phyloP scores from a whole-genome alignment of 2,888 invertebrate genomes.

The Blastobasis adustella region DNA sequence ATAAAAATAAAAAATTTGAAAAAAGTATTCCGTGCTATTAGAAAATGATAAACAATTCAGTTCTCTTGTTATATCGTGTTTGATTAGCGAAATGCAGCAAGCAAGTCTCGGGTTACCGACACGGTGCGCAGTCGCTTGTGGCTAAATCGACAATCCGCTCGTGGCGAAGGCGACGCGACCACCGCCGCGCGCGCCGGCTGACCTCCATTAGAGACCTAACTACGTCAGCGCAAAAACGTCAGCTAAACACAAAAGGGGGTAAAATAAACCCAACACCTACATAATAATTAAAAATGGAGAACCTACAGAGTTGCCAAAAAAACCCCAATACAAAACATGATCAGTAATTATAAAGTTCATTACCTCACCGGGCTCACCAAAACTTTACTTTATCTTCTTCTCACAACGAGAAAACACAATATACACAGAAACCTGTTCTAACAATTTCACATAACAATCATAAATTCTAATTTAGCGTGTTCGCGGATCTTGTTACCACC shows the following conservation, averaged over 20 bases:
- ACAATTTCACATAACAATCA: constrained; percentile 72
- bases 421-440: constrained; percentile 60
- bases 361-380: constrained; percentile 35
- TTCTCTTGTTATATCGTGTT: too few relatives aligned
- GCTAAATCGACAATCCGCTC: constrained; percentile 50
- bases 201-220: too few relatives aligned
- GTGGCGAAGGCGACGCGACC: constrained; percentile 44
- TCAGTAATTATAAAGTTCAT: constrained; percentile 44
- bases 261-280: too few relatives aligned
- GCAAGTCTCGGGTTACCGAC: constrained; percentile 52
- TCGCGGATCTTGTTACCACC: constrained; percentile 65
- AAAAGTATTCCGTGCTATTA: too few relatives aligned
- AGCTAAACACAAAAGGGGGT: too few relatives aligned
- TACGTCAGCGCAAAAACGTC: too few relatives aligned
- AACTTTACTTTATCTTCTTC: constrained; percentile 44
- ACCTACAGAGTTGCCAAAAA: neutral
- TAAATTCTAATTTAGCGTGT: constrained; percentile 72
- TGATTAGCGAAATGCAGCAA: constrained; percentile 32
- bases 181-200: constrained; percentile 3
- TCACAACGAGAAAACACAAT: constrained; percentile 43
- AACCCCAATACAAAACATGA: constrained; percentile 21
- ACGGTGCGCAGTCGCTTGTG: constrained; percentile 53
- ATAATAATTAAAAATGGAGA: neutral
- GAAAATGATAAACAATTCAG: too few relatives aligned
- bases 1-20: too few relatives aligned